These are phyloP conservation scores for Diarsia rubi DNA, from an alignment of 2,888 invertebrate genomes.

Conservation along the genomic window DNA sequence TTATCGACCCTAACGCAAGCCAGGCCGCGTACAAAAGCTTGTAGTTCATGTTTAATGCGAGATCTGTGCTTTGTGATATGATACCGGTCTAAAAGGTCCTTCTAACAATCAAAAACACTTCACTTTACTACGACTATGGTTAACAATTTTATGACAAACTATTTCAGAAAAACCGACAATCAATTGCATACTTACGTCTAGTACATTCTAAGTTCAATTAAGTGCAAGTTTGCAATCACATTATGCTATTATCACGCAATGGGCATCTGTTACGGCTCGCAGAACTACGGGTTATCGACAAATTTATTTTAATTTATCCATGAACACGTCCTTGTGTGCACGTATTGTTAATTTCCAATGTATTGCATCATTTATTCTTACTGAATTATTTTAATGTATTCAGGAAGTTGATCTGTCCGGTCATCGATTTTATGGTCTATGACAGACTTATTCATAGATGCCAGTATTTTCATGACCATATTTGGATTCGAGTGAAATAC, in stretches of 20 bases:
- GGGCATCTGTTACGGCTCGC: slow-evolving; percentile 9
- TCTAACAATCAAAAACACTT: not conserved
- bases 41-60: not conserved
- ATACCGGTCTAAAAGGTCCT: not conserved
- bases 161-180: slow-evolving; percentile 5
- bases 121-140: not conserved
- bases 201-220: slow-evolving; percentile 3
- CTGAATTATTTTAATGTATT: slow-evolving; percentile 1
- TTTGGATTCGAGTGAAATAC: not conserved
- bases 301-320: slow-evolving; percentile 45
- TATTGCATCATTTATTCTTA: not conserved
- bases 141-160: slow-evolving; percentile 4
- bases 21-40: no score
- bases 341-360: slow-evolving; percentile 17
- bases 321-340: slow-evolving; percentile 31
- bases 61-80: not conserved
- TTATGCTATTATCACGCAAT: slow-evolving; percentile 12
- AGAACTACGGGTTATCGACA: slow-evolving; percentile 9
- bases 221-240: slow-evolving; percentile 5
- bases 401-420: not conserved
- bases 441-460: not conserved
- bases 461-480: not conserved
- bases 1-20: no score
- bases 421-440: not conserved
- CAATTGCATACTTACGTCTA: slow-evolving; percentile 16